phyloP scores from a whole-genome alignment of 2,888 invertebrate genomes.

The Eilema griseolum region DNA sequence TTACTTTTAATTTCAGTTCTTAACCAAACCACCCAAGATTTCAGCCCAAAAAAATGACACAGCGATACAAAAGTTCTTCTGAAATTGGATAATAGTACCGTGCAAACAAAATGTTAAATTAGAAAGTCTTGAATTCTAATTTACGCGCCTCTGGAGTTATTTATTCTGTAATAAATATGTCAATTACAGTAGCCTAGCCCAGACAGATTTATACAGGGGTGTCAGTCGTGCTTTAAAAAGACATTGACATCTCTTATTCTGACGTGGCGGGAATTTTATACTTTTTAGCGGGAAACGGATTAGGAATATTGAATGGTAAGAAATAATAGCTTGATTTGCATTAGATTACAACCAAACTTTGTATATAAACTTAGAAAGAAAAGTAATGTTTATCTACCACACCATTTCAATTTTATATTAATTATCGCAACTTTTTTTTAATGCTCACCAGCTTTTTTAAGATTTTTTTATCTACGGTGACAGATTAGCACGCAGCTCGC shows the following conservation, averaged over 20 bases:
- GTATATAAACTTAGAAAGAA: neutral
- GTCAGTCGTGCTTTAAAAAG: constrained; percentile 46
- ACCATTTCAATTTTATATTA: neutral
- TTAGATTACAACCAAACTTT: neutral
- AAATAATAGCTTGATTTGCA: neutral
- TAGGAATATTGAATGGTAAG: neutral
- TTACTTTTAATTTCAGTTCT: neutral
- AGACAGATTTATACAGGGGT: constrained; percentile 65
- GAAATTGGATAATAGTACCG: constrained; percentile 57
- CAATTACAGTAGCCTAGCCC: constrained; percentile 69
- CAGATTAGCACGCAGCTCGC: no score
- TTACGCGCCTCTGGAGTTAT: constrained; percentile 69
- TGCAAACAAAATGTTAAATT: constrained; percentile 60
- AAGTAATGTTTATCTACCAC: neutral
- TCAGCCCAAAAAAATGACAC: constrained; percentile 13
- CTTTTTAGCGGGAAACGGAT: constrained; percentile 34
- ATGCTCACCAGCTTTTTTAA: no score
- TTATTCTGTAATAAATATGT: constrained; percentile 75
- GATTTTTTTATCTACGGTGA: no score
- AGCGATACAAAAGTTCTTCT: constrained; percentile 24
- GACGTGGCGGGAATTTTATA: constrained; percentile 31
- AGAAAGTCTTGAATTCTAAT: constrained; percentile 69
- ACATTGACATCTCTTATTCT: constrained; percentile 28
- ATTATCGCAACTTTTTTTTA: no score
- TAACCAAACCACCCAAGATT: constrained; percentile 18